Evolutionary conservation across 2,888 invertebrate species (phyloP).

Genomic region (Chrysopilus asiliformis): DNA sequence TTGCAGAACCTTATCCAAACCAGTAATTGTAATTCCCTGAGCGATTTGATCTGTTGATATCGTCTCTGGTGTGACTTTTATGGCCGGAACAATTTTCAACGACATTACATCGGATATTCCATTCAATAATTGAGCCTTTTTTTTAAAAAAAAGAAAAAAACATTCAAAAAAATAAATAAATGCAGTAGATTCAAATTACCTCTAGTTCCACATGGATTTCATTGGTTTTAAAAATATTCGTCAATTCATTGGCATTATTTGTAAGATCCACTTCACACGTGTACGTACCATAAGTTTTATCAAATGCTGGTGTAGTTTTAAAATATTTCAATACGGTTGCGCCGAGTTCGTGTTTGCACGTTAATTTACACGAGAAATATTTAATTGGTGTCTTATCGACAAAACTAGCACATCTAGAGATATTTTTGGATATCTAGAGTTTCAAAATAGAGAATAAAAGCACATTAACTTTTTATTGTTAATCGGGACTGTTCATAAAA

Average conservation of each 20-base stretch:
- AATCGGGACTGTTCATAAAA: too few relatives aligned
- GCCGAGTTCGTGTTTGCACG: conserved; percentile 26
- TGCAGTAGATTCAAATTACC: conserved; percentile 20
- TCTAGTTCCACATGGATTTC: conserved; percentile 31
- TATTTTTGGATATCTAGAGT: conserved; percentile 32
- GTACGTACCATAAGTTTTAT: conserved; percentile 26
- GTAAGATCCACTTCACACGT: conserved; percentile 29
- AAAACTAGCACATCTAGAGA: conserved; percentile 27
- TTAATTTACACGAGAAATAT: conserved; percentile 28
- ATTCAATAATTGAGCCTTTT: conserved; percentile 27
- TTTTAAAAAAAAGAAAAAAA: background rate
- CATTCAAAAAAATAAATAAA: conserved; percentile 1
- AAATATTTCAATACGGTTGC: conserved; percentile 26
- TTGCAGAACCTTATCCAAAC: conserved; percentile 42
- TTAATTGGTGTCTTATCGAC: conserved; percentile 25
- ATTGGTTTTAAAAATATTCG: conserved; percentile 27
- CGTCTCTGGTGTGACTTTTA: conserved; percentile 26
- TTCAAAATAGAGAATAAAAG: too few relatives aligned
- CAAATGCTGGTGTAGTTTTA: conserved; percentile 27
- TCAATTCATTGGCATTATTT: conserved; percentile 26
- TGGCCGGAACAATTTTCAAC: conserved; percentile 32
- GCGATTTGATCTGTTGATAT: conserved; percentile 24
- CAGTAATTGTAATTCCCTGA: conserved; percentile 37
- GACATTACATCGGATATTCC: conserved; percentile 28
- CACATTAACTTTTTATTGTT: too few relatives aligned